Percentiles rank a stretch among this genome's conserved stretches.
Conservation (phyloP, 2,797 vertebrate genomes). For the Simalia tracyae region DNA sequence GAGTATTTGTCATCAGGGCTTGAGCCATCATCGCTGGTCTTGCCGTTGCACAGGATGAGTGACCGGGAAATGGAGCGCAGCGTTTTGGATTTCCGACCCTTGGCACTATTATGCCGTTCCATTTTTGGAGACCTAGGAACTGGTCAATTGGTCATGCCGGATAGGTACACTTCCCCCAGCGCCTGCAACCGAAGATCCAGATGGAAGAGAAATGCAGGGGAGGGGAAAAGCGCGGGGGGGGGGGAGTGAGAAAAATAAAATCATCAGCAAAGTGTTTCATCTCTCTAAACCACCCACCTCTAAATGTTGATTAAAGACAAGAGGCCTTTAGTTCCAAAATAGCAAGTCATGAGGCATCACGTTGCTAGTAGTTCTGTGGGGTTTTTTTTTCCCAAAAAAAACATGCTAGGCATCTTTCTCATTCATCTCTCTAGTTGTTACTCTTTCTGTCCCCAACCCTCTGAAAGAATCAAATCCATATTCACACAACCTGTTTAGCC, state of each 20-base stretch:
- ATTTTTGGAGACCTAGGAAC: slow-evolving; percentile 74
- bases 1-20: slow-evolving; percentile 79
- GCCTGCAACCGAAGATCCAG: slow-evolving; percentile 56
- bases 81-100: slow-evolving; percentile 78
- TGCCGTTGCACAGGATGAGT: slow-evolving; percentile 86
- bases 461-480: slow-evolving; percentile 33
- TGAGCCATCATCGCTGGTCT: slow-evolving; percentile 80
- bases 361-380: slow-evolving; percentile 63
- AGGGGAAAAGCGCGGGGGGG: slow-evolving; percentile 42
- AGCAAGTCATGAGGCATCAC: slow-evolving; percentile 72
- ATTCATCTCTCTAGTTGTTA: slow-evolving; percentile 62
- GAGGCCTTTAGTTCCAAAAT: slow-evolving; percentile 62
- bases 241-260: slow-evolving; percentile 17
- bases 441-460: slow-evolving; percentile 22
- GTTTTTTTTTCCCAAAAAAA: slow-evolving; percentile 9
- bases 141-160: slow-evolving; percentile 75
- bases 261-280: slow-evolving; percentile 43
- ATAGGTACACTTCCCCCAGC: slow-evolving; percentile 69
- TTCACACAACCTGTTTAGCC: background rate
- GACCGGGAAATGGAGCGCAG: slow-evolving; percentile 85
- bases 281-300: slow-evolving; percentile 38
- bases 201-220: slow-evolving; percentile 60
- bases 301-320: slow-evolving; percentile 61
- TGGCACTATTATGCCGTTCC: slow-evolving; percentile 76
- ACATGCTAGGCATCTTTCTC: slow-evolving; percentile 45